A percentile compares a stretch with the other conserved stretches of the same genome.
Conservation (phyloP, 2,797 vertebrate genomes). For the Amniataba percoides region DNA sequence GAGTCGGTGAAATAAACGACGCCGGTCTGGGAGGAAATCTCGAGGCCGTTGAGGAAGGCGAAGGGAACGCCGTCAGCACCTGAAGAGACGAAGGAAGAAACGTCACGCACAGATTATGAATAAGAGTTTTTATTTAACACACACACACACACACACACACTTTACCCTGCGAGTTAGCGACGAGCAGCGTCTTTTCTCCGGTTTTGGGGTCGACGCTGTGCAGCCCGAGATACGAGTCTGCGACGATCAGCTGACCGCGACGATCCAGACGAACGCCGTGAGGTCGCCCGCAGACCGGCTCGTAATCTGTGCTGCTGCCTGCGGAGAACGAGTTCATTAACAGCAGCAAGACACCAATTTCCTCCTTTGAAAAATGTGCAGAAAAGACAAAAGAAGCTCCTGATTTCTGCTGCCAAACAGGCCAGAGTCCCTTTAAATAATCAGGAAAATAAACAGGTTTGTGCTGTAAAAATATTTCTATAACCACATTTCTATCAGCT, state of each 20-base stretch:
- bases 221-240: slow-evolving; percentile 84
- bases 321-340: not conserved
- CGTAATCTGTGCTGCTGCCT: slow-evolving; percentile 82
- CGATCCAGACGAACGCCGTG: slow-evolving; percentile 79
- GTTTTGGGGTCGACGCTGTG: slow-evolving; percentile 78
- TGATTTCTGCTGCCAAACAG: not conserved
- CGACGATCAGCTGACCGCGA: slow-evolving; percentile 78
- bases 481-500: not conserved
- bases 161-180: slow-evolving; percentile 78
- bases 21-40: slow-evolving; percentile 80
- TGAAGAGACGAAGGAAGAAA: slow-evolving; percentile 16
- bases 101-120: not conserved
- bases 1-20: slow-evolving; percentile 86
- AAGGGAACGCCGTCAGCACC: slow-evolving; percentile 83
- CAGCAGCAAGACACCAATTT: no score
- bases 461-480: not conserved
- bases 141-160: not conserved
- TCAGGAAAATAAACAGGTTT: not conserved
- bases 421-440: not conserved
- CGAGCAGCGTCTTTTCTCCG: slow-evolving; percentile 81
- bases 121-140: not conserved
- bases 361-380: no score
- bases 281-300: slow-evolving; percentile 82
- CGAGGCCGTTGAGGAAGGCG: slow-evolving; percentile 84
- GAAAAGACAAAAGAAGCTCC: not conserved